Percentiles rank a stretch among this genome's conserved stretches.
Conservation (phyloP, 2,888 invertebrate species). For the Drosophila mayaguana region DNA sequence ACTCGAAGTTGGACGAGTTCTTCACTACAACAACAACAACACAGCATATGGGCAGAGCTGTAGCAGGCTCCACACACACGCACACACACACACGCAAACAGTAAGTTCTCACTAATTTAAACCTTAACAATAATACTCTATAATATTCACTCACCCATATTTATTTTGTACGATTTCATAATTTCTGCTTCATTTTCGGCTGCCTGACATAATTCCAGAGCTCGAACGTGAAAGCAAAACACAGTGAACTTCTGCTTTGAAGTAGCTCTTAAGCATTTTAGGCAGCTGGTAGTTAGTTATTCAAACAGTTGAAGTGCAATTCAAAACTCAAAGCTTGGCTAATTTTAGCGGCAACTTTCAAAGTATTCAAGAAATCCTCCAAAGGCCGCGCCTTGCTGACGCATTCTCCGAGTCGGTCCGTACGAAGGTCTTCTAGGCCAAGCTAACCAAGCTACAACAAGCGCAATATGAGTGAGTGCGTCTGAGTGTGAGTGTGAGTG, state of each 20-base stretch:
- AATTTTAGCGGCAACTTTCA: conserved; percentile 26
- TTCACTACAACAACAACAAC: conserved; percentile 16
- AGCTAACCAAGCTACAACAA: not conserved
- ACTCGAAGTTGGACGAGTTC: conserved; percentile 46
- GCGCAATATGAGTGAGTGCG: too few relatives aligned
- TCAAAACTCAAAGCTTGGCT: conserved; percentile 38
- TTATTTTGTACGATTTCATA: not conserved
- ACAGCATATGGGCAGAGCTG: conserved; percentile 32
- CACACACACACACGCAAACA: conserved; percentile 25
- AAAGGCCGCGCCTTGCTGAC: conserved; percentile 6
- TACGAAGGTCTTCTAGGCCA: not conserved
- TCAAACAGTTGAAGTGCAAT: conserved; percentile 53
- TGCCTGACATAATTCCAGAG: not conserved
- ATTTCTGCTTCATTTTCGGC: conserved; percentile 9
- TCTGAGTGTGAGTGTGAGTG: conserved; percentile 1
- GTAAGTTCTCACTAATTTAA: conserved; percentile 38
- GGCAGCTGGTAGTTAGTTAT: conserved; percentile 22
- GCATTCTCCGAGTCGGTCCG: conserved; percentile 27
- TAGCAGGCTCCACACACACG: conserved; percentile 11
- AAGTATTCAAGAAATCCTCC: conserved; percentile 38
- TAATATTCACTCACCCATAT: not conserved
- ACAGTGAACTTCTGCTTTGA: not conserved
- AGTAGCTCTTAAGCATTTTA: conserved; percentile 14
- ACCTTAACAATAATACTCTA: not conserved
- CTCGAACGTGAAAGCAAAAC: conserved; percentile 6